These are phyloP conservation scores for Zapornia atra DNA, from an alignment of 2,113 vertebrate species.

Conservation along the genomic window DNA sequence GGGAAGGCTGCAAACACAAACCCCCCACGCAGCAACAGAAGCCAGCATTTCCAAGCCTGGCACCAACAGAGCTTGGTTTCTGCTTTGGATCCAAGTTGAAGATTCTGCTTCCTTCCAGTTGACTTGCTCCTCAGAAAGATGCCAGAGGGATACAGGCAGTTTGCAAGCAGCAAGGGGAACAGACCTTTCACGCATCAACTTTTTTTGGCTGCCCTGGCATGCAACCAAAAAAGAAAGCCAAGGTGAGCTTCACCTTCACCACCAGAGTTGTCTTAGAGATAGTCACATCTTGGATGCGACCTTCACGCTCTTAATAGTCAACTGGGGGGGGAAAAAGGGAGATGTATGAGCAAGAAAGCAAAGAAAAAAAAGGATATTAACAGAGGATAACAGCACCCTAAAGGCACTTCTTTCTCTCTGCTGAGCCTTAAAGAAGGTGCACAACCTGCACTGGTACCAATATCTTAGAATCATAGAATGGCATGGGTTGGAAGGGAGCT, in stretches of 20 bases:
- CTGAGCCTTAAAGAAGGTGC: neutral
- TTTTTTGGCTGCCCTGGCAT: neutral
- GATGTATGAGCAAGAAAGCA: neutral
- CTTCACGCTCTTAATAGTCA: neutral
- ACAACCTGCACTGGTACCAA: no score
- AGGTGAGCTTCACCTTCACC: neutral
- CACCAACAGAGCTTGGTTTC: neutral
- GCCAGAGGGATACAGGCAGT: neutral
- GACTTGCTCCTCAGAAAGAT: neutral
- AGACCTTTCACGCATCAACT: accelerated
- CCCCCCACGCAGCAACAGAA: accelerated
- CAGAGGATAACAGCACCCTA: neutral
- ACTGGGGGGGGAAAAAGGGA: neutral
- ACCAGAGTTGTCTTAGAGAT: no score
- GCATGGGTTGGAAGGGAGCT: no score
- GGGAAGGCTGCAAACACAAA: neutral
- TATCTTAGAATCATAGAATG: no score
- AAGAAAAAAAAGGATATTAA: neutral
- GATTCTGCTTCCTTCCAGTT: neutral
- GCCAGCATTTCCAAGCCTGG: neutral
- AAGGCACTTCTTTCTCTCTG: neutral
- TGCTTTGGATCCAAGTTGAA: neutral
- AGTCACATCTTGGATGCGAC: neutral
- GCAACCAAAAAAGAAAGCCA: neutral
- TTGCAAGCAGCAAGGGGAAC: neutral